Evolutionary conservation across 2,113 vertebrate genomes (phyloP).

Genomic region (Cairina moschata): DNA sequence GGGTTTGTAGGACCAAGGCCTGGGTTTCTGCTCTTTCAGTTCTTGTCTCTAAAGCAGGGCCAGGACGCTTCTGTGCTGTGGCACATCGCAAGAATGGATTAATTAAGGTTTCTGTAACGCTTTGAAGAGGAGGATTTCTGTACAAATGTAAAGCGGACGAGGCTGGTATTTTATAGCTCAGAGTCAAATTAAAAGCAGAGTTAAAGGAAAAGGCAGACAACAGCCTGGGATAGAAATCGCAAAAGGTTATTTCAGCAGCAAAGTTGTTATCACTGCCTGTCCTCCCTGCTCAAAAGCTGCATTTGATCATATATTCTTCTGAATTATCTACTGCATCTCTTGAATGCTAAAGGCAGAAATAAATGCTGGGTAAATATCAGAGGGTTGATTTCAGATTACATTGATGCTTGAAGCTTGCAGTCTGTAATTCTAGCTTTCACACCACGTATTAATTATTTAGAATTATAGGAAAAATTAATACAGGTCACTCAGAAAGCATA

Average conservation of each 20-base stretch:
- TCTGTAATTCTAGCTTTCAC: neutral
- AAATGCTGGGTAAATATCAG: neutral
- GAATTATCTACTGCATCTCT: neutral
- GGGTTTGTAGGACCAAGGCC: neutral
- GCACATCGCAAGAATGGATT: neutral
- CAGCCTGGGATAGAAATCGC: neutral
- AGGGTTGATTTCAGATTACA: neutral
- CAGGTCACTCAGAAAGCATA: neutral
- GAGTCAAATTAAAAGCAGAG: neutral
- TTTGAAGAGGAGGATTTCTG: neutral
- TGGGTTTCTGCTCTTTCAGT: neutral
- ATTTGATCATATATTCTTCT: constrained; percentile 22
- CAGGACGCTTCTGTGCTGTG: neutral
- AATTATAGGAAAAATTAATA: neutral
- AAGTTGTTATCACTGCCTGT: neutral
- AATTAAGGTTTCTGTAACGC: neutral
- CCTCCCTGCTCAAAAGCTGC: neutral
- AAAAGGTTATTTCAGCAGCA: neutral
- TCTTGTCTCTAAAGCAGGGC: neutral
- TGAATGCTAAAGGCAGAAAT: neutral
- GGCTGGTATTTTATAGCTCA: neutral
- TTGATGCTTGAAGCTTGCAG: neutral
- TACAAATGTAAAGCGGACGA: neutral
- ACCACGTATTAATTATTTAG: neutral
- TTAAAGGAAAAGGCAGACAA: neutral